These are phyloP conservation scores for Taxidea taxus DNA, from an alignment of 2,113 vertebrate genomes.

Conservation along the genomic window DNA sequence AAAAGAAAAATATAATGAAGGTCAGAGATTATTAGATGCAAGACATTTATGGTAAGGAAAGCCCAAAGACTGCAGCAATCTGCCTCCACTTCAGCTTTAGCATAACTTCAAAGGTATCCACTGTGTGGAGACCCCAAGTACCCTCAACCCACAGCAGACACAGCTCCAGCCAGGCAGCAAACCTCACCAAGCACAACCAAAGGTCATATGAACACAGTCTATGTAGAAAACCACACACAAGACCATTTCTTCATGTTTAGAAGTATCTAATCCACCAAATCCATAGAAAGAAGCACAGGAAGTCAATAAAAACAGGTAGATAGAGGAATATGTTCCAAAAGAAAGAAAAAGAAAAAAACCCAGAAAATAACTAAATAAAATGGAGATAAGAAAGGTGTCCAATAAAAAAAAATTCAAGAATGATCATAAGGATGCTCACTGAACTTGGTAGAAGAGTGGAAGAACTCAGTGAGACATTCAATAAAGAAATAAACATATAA, in stretches of 20 bases:
- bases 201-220: neutral
- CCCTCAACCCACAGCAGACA: neutral
- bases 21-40: neutral
- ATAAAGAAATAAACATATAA: neutral
- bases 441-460: neutral
- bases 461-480: neutral
- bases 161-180: neutral
- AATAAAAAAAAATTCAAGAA: neutral
- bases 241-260: neutral
- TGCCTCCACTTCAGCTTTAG: neutral
- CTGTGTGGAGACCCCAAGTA: neutral
- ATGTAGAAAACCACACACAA: neutral
- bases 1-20: neutral
- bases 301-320: neutral
- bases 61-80: neutral
- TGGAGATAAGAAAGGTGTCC: neutral
- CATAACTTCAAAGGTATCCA: neutral
- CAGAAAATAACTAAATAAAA: neutral
- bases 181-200: neutral
- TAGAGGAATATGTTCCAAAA: neutral
- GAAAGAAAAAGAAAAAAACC: neutral
- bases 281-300: neutral
- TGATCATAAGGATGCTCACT: neutral
- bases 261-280: neutral
- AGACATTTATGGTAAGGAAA: neutral